These are phyloP conservation scores for Diadema setosum DNA, from an alignment of 35 echinoderm and acorn worm species.

Conservation along the genomic window DNA sequence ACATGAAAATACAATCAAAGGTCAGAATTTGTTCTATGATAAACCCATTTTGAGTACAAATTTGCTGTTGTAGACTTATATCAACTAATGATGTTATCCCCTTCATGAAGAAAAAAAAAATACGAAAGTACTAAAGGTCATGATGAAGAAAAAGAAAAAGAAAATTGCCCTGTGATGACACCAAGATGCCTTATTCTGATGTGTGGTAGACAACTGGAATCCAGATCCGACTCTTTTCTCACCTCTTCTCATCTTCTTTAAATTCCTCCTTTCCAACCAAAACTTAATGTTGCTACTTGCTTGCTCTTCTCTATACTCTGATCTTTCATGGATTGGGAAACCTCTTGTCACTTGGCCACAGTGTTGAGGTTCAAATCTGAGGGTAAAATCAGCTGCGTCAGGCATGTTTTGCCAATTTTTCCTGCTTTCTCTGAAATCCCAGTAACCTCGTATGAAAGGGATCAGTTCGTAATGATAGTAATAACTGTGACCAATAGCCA, in stretches of 20 bases:
- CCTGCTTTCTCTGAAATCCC: too few species aligned
- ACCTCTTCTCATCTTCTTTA: neutral
- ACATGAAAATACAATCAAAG: too few species aligned
- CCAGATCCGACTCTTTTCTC: neutral
- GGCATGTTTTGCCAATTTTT: neutral
- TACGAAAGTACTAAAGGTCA: too few species aligned
- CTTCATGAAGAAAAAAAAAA: too few species aligned
- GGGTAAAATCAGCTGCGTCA: neutral
- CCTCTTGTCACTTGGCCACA: neutral
- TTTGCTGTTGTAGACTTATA: too few species aligned
- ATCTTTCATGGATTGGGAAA: neutral
- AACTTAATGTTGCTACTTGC: too few species aligned
- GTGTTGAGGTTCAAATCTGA: slow-evolving; percentile 12
- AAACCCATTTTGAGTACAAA: too few species aligned
- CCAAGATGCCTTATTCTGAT: slow-evolving; percentile 21
- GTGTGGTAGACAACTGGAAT: neutral
- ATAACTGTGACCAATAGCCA: too few species aligned
- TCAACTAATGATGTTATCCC: too few species aligned
- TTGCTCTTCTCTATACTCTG: neutral
- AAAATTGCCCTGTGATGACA: neutral
- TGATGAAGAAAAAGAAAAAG: neutral
- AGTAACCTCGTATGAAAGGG: too few species aligned
- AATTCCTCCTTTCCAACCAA: neutral
- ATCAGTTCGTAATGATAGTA: too few species aligned
- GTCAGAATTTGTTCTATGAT: too few species aligned